Evolutionary conservation across 2,797 vertebrate species (phyloP), one percentile per base, ranked within the genome.

Genomic region (Chloroceryle amazona): DNA sequence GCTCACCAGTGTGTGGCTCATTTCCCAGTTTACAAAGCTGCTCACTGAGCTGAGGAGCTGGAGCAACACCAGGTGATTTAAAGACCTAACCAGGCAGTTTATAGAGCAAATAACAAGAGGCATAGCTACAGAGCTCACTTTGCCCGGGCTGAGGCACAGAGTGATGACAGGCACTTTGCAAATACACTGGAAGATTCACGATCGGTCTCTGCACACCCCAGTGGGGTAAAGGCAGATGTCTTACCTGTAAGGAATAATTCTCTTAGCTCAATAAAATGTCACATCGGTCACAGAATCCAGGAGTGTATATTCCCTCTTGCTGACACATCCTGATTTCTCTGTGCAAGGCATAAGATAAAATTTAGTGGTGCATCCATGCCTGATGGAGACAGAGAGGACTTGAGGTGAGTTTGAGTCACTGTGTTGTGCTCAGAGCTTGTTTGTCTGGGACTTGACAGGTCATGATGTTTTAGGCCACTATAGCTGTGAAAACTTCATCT

Each of bases 11-110:
- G 16, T 0, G 0, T 26, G 14, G 35, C 39, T 75, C 29, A 8
- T 78, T 86, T 81, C 66, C 81, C 93, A 55, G 15, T 68, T 72
- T 76, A 70, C 51, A 76, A 54, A 51, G 60, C 68, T 71, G 23
- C 39, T 55, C 35, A 1, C 22, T 3, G 22, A 90, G 72, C 44
- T 72, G 67, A 46, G 44, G 22, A 58, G 72, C 61, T 9, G 14
- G n/a, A 75, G 35, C 28, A 28, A n/a, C 11, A 20, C 6, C 13
- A 31, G 57, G 3, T 19, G 52, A 39, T 68, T 54, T 70, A 54
- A n/a, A 15, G 20, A 11, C 31, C 28, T 33, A 42, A 61, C 13
- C 29, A 55, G 70, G 78, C 17, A 15, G 60, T 11, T 37, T 28
- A 16, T 19, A 6, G 11, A 21, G 57, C 66, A 65, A 74, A 46